Evolutionary conservation across 2,888 invertebrate genomes (phyloP).

Genomic region (Spicauda simplicius): DNA sequence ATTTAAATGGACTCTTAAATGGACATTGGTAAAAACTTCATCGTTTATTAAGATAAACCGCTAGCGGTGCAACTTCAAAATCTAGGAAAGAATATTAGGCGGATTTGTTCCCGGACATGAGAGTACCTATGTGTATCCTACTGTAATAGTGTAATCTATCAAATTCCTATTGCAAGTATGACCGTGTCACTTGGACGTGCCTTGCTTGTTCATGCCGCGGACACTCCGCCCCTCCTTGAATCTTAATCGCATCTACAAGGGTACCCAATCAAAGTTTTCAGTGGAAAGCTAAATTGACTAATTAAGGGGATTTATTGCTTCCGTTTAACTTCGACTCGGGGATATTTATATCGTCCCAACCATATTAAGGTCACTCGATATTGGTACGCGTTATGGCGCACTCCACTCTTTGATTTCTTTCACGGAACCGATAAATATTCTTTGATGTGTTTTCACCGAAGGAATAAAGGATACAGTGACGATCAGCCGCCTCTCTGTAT

Average conservation of each 20-base stretch:
- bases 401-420: conserved; percentile 62
- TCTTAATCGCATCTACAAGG: conserved; percentile 57
- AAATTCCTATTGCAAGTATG: conserved; percentile 18
- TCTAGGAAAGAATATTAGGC: not conserved
- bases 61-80: not conserved
- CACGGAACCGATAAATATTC: conserved; percentile 51
- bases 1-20: no score
- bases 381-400: conserved; percentile 58
- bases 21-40: no score
- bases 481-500: conserved; percentile 39
- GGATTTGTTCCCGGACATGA: conserved; percentile 14
- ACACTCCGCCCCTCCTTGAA: conserved; percentile 47
- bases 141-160: conserved; percentile 19
- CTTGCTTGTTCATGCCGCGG: conserved; percentile 9
- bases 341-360: conserved; percentile 62
- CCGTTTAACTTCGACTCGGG: conserved; percentile 63
- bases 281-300: conserved; percentile 73
- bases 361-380: conserved; percentile 59
- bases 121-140: not conserved
- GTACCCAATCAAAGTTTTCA: conserved; percentile 74
- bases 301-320: conserved; percentile 80
- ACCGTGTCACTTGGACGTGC: conserved; percentile 20
- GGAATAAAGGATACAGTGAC: conserved; percentile 57
- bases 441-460: conserved; percentile 62
- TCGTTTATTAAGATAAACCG: no score